phyloP scores from a whole-genome alignment of 2,797 vertebrate species.

The Diceros bicornis region DNA sequence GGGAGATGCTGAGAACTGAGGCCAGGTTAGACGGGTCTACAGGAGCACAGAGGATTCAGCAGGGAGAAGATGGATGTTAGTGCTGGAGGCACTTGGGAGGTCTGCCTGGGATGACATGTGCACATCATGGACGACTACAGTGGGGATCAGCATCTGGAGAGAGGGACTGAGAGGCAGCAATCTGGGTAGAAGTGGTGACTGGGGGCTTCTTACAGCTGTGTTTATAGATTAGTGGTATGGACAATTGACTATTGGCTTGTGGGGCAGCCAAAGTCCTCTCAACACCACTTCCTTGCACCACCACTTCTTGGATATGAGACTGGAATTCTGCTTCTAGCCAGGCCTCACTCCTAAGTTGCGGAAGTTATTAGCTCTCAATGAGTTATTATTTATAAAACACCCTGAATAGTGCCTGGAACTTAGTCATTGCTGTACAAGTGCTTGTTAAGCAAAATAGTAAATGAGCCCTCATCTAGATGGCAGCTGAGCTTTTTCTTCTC shows the following conservation, averaged over 20 bases:
- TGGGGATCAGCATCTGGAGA: background rate
- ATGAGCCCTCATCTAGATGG: background rate
- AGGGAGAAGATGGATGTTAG: background rate
- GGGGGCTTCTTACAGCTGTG: background rate
- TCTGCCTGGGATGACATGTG: too few species aligned
- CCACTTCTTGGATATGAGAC: background rate
- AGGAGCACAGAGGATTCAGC: background rate
- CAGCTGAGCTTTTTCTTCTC: background rate
- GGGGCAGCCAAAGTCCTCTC: background rate
- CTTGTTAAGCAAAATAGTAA: background rate
- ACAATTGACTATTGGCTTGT: background rate
- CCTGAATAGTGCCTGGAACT: background rate
- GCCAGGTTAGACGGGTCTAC: accelerated
- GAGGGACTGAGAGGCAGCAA: background rate
- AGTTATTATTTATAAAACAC: background rate
- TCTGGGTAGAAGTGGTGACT: background rate
- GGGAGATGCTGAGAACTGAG: background rate
- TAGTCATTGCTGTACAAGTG: background rate
- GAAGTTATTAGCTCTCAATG: background rate
- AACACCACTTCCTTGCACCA: too few species aligned
- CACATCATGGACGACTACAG: background rate
- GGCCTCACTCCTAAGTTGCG: background rate
- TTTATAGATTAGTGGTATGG: background rate
- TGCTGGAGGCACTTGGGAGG: background rate
- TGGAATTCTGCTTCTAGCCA: background rate